Evolutionary conservation across 2,797 vertebrate genomes (phyloP), one percentile per base, ranked within the genome.

Genomic region (Chaetophractus vellerosus): DNA sequence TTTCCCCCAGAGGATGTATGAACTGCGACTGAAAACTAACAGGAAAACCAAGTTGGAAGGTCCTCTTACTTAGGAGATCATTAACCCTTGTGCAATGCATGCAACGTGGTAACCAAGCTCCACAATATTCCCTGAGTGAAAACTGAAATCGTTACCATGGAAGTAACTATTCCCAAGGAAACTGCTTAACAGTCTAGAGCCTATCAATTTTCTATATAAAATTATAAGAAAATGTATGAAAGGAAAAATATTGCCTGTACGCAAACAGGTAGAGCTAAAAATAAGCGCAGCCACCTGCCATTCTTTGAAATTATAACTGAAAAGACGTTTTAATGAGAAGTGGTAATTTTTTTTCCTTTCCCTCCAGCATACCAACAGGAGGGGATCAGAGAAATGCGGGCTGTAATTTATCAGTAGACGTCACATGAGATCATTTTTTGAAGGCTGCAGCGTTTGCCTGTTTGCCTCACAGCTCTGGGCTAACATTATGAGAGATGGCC

Each of bases 81-180:
- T 41, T 74, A 82, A 41, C 33, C 4, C 24, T 28, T 41, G 38
- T 48, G 38, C 75, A 41, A 76, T 66, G 9, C 57, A 82, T 24
- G 24, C 14, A 59, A n/a, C 5, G 6, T 18, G 31, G 48, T 9
- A 57, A 14, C n/a, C 38, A 48, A 72, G n/a, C 66, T 92, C 48
- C 59, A 31, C 33, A 68, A 5, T 81, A 90, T 66, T 88, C 36
- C 83, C 36, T 88, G 61, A 24, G 23, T 92, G 79, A 76, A 91
- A 94, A 88, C 18, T n/a, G 86, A 95, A 95, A 19, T 75, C 15
- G 36, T 74, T 52, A 15, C 55, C 84, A 88, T 45, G 28, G 63
- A 95, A 93, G 68, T 85, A 85, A 66, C 55, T 23, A 26, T 96
- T 96, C 78, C 71, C 21, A 88, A 88, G 90, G 74, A 96, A 90